phyloP scores from a whole-genome alignment of 2,113 vertebrate genomes.

The Leucoraja erinaceus region DNA sequence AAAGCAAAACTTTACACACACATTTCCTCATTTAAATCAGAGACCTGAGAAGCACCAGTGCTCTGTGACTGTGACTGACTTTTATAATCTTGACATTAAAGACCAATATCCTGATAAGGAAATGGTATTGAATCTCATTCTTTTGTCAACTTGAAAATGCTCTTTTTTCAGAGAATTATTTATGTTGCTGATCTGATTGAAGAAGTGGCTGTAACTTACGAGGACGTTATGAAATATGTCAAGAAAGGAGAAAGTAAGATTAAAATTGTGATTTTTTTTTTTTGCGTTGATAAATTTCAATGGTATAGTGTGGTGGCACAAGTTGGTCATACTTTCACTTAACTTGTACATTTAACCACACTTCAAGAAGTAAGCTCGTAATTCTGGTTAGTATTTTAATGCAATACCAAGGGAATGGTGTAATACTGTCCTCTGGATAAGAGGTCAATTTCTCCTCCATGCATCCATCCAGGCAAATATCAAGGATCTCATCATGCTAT shows the following conservation, averaged over 20 bases:
- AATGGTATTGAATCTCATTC: neutral
- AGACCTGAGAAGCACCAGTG: neutral
- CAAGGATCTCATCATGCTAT: neutral
- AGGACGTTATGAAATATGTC: conserved; percentile 83
- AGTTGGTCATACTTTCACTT: neutral
- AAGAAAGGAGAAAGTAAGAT: conserved; percentile 87
- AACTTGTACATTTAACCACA: neutral
- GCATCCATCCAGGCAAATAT: neutral
- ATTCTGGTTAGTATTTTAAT: neutral
- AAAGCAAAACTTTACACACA: neutral
- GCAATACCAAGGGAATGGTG: neutral
- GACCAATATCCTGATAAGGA: neutral
- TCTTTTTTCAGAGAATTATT: conserved; percentile 69
- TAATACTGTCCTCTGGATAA: neutral
- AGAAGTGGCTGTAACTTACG: conserved; percentile 73
- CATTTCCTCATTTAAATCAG: neutral
- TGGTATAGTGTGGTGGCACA: neutral
- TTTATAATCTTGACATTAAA: neutral
- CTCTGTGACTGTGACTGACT: neutral
- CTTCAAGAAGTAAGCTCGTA: neutral
- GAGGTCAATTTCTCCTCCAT: neutral
- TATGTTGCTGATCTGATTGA: conserved; percentile 90
- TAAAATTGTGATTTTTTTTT: neutral
- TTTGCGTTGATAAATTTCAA: neutral
- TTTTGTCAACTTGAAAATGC: neutral